Percentiles rank a stretch among this genome's conserved stretches.
phyloP scores from a whole-genome alignment of 2,797 vertebrate species.

The Chelonia mydas region DNA sequence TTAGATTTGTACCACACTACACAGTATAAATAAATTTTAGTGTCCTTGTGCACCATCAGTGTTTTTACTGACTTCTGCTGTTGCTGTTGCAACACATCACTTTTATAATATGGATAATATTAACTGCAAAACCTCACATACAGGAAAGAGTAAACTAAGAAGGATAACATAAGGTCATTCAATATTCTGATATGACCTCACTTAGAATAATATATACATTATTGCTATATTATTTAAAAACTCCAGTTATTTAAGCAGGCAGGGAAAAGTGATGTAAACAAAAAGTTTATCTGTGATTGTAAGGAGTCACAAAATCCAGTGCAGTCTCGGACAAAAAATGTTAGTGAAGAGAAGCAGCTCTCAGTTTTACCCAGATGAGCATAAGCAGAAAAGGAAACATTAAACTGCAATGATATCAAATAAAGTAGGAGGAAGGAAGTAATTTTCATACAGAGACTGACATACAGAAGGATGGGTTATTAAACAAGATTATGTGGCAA shows the following conservation, averaged over 20 bases:
- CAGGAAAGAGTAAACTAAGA: neutral
- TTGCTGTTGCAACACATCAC: neutral
- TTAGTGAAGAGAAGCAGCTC: neutral
- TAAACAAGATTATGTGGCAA: slow-evolving; percentile 47
- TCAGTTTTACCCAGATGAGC: slow-evolving; percentile 25
- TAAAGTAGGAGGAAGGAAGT: slow-evolving; percentile 48
- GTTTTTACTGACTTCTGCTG: neutral
- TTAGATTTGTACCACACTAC: neutral
- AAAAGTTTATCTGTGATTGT: neutral
- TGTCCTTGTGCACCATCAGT: neutral
- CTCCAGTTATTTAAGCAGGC: neutral
- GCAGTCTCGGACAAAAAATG: slow-evolving; percentile 30
- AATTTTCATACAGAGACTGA: slow-evolving; percentile 31
- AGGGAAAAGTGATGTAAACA: neutral
- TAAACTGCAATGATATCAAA: slow-evolving; percentile 60
- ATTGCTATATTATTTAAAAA: neutral
- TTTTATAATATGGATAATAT: neutral
- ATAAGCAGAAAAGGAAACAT: slow-evolving; percentile 63
- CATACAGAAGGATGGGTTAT: slow-evolving; percentile 30
- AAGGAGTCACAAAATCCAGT: neutral
- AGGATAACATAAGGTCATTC: neutral
- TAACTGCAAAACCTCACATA: neutral
- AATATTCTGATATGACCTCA: neutral
- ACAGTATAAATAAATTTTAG: neutral
- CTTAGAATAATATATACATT: neutral